Base-by-base conservation (phyloP, 2,113 vertebrate species). In the Xerus inauris region DNA sequence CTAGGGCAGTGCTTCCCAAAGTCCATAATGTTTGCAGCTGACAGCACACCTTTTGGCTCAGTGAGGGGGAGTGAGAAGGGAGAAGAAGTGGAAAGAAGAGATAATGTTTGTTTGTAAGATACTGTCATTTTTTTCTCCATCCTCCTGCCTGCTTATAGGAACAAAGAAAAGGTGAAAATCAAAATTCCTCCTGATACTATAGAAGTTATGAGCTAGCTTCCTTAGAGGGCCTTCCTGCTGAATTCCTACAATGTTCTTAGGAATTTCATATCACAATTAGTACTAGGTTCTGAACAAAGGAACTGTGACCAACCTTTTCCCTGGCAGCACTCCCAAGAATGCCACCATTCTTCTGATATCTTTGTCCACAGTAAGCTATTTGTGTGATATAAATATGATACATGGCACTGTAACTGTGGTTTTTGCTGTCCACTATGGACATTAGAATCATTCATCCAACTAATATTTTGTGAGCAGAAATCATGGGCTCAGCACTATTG, bases 391-490 rank as follows among this genome's bases (percentile, higher is more conserved):
- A 79, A 94, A 73, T 82, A 71, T 81, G 45, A 88, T 67, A 64
- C 20, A 64, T 45, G 22, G 2, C 30, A 77, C 19, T 80, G 7
- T 72, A 64, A 94, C 67, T 76, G 30, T n/a, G 84, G 10, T 40
- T 90, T 83, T 76, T 89, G 57, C 20, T 77, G 12, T 47, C 19
- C 30, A 87, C 2, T 35, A 62, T 65, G 49, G 24, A 9, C 38
- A 71, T 91, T 64, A 77, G 19, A 90, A n/a, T 72, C 59, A 81
- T 81, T 40, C 47, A 47, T 47, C 35, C 32, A 90, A 59, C 64
- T 83, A 95, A 71, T 76, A 59, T 42, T 75, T 94, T 82, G 82
- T 83, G 5, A 94, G 8, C 22, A 86, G 12, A 51, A 90, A 67
- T 26, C 45, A 62, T 7, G 45, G 19, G 30, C 5, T 92, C 49